phyloP scores from a whole-genome alignment of 2,888 invertebrate genomes.

The Nephrotoma guestfalica region DNA sequence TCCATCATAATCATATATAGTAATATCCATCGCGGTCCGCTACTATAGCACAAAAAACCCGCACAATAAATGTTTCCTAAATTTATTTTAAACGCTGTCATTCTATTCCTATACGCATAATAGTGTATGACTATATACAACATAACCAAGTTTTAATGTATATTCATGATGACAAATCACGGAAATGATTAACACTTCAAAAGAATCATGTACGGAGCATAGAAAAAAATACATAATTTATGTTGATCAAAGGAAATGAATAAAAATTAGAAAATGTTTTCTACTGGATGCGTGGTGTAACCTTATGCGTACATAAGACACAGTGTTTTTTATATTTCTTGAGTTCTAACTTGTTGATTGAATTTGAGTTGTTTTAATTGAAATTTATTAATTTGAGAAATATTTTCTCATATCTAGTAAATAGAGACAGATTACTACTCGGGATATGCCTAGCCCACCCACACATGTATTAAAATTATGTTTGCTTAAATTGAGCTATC shows the following conservation, averaged over 20 bases:
- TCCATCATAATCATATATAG: not conserved
- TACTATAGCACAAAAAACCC: not conserved
- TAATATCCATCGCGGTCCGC: not conserved
- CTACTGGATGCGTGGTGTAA: not conserved
- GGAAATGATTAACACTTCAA: not conserved
- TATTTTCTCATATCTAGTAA: not conserved
- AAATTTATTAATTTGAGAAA: not conserved
- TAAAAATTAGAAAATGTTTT: not conserved
- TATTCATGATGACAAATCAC: not conserved
- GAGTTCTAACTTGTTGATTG: not conserved
- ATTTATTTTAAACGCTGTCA: not conserved
- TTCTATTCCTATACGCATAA: not conserved
- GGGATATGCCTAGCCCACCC: not conserved
- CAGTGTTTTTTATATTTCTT: not conserved
- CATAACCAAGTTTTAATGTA: not conserved
- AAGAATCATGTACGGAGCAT: not conserved
- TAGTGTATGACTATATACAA: not conserved
- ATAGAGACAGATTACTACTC: not conserved
- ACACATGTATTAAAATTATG: not conserved
- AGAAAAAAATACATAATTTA: not conserved
- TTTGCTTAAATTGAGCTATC: too few species aligned
- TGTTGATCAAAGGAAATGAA: not conserved
- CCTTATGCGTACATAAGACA: not conserved
- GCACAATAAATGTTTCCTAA: not conserved
- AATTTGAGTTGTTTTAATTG: not conserved